A percentile compares a stretch with the other conserved stretches of the same genome.
These are phyloP conservation scores for Sciurus carolinensis DNA, from an alignment of 2,797 vertebrate genomes.

Conservation along the genomic window DNA sequence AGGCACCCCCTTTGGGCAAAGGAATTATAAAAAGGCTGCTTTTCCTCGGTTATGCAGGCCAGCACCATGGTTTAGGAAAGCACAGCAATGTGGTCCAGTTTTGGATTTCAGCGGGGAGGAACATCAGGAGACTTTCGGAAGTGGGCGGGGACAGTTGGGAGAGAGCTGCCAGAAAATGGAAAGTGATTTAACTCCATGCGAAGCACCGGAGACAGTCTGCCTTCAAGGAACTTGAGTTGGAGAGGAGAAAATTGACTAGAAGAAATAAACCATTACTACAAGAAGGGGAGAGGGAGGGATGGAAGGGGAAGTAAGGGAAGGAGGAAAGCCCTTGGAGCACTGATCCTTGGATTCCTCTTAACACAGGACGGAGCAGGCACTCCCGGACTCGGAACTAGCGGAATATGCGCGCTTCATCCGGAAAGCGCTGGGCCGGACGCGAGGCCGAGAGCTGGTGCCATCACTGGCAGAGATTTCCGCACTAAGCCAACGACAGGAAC, in stretches of 20 bases:
- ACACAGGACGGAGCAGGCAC: constrained; percentile 93
- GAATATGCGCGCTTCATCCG: constrained; percentile 96
- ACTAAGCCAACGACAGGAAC: constrained; percentile 94
- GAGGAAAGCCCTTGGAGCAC: neutral
- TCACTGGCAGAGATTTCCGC: constrained; percentile 97
- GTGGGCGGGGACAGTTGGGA: neutral
- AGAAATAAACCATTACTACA: neutral
- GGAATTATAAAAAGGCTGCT: neutral
- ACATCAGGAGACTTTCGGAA: neutral
- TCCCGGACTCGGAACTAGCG: constrained; percentile 94
- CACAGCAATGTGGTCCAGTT: neutral
- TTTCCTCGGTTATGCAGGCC: neutral
- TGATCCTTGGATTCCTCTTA: neutral
- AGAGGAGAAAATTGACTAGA: neutral
- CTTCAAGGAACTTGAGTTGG: constrained; percentile 9
- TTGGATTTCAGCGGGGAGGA: neutral
- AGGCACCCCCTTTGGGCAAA: neutral
- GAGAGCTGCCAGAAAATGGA: neutral
- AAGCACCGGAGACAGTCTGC: neutral
- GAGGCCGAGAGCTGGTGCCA: constrained; percentile 94
- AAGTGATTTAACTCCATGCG: neutral
- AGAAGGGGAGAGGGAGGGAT: neutral
- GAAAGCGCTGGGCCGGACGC: constrained; percentile 94
- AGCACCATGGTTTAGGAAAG: neutral
- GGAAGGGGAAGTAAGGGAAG: neutral